Percentiles rank a stretch among this genome's conserved stretches.
Evolutionary conservation across 2,113 vertebrate species (phyloP).

Genomic region (Panthera uncia): DNA sequence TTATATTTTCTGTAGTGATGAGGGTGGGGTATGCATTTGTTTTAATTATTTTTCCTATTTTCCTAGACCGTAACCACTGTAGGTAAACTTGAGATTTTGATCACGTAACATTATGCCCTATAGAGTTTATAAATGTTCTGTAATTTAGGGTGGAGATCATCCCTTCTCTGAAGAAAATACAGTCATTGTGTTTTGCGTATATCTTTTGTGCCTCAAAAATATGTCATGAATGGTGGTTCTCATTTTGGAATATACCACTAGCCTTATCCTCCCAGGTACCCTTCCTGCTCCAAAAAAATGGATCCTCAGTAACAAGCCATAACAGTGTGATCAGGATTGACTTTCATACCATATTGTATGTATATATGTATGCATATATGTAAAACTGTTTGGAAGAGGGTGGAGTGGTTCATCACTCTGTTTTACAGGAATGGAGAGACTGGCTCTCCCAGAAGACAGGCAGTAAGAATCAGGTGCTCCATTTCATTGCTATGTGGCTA

Average conservation of each 20-base stretch:
- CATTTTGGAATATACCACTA: not conserved
- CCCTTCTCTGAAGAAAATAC: not conserved
- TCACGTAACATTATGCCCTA: not conserved
- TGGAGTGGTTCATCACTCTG: not conserved
- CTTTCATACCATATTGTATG: not conserved
- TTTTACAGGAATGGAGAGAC: not conserved
- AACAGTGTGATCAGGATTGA: not conserved
- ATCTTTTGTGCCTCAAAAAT: constrained; percentile 12
- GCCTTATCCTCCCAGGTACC: not conserved
- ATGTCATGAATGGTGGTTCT: constrained; percentile 2
- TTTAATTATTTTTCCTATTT: constrained; percentile 54
- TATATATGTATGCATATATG: not conserved
- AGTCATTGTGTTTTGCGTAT: not conserved
- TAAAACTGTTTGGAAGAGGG: not conserved
- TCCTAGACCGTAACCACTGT: constrained; percentile 5
- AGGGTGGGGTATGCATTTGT: constrained; percentile 71
- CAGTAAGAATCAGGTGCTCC: not conserved
- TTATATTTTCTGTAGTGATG: constrained; percentile 67
- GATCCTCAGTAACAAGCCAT: not conserved
- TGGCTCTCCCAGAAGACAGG: not conserved
- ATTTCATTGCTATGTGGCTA: not conserved
- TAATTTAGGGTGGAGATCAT: not conserved
- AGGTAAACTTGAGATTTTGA: constrained; percentile 10
- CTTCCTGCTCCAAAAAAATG: not conserved
- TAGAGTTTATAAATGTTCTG: not conserved